Percentiles rank a stretch among this genome's conserved stretches.
Conservation (phyloP, 2,797 vertebrate genomes). For the Staurois parvus region DNA sequence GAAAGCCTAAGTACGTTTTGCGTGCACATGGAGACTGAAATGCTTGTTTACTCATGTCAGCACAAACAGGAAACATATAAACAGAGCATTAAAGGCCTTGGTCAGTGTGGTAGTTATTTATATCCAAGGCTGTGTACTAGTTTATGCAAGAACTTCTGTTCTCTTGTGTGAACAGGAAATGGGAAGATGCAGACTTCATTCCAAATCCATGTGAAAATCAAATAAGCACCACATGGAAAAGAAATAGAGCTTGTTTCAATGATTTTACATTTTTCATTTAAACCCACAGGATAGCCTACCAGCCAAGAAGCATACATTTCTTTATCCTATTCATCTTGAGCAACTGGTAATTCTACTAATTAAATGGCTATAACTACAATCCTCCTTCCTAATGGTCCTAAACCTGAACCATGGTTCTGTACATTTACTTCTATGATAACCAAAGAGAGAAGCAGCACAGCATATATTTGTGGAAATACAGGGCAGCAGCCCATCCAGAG, state of each 20-base stretch:
- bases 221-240: constrained; percentile 8
- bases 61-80: constrained; percentile 31
- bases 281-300: background rate
- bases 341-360: background rate
- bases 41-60: constrained; percentile 9
- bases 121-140: constrained; percentile 14
- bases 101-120: constrained; percentile 17
- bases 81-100: constrained; percentile 14
- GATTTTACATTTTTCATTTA: background rate
- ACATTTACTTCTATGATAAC: no score
- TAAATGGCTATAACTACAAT: no score
- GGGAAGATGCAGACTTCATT: constrained; percentile 13
- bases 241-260: background rate
- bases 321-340: background rate
- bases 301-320: background rate
- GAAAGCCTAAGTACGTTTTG: no score
- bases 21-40: constrained; percentile 15
- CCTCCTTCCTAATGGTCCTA: no score
- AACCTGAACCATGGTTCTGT: no score
- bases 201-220: constrained; percentile 23
- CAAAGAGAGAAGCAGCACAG: no score
- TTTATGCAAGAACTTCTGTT: constrained; percentile 2
- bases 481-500: no score
- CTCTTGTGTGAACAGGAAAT: constrained; percentile 40
- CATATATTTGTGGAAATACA: no score